These are phyloP conservation scores for Dicroscelio sp. DNA, from an alignment of 2,888 invertebrate species.

Conservation along the genomic window DNA sequence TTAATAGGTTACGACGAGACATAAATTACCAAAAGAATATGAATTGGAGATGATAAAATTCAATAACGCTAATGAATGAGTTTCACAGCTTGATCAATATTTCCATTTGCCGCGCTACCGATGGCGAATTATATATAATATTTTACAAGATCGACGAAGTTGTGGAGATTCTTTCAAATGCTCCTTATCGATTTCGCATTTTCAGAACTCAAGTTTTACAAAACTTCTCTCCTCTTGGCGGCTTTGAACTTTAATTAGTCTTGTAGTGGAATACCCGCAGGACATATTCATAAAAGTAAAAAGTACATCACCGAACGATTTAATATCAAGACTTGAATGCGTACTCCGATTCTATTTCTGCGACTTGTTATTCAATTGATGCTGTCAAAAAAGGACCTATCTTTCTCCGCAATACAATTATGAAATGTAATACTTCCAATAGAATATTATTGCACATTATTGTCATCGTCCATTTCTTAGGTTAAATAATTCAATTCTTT, in stretches of 20 bases:
- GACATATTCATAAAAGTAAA: conserved; percentile 67
- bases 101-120: conserved; percentile 50
- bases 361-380: conserved; percentile 43
- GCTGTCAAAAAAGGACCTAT: neutral
- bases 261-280: conserved; percentile 61
- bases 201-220: conserved; percentile 52
- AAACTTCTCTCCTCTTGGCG: conserved; percentile 54
- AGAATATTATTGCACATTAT: too few species aligned
- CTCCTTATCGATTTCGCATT: conserved; percentile 63
- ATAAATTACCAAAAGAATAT: conserved; percentile 59
- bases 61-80: conserved; percentile 60
- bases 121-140: conserved; percentile 62
- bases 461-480: too few species aligned
- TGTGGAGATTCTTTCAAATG: conserved; percentile 62
- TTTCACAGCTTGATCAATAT: conserved; percentile 52
- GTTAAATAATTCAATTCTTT: too few species aligned
- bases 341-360: conserved; percentile 30
- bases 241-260: conserved; percentile 71
- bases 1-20: conserved; percentile 40
- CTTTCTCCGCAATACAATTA: too few species aligned
- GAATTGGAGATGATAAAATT: conserved; percentile 57
- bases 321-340: conserved; percentile 58
- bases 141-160: conserved; percentile 66
- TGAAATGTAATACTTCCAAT: too few species aligned
- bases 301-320: conserved; percentile 43